phyloP scores from a whole-genome alignment of 2,888 invertebrate genomes.

The Willowsia nigromaculata region DNA sequence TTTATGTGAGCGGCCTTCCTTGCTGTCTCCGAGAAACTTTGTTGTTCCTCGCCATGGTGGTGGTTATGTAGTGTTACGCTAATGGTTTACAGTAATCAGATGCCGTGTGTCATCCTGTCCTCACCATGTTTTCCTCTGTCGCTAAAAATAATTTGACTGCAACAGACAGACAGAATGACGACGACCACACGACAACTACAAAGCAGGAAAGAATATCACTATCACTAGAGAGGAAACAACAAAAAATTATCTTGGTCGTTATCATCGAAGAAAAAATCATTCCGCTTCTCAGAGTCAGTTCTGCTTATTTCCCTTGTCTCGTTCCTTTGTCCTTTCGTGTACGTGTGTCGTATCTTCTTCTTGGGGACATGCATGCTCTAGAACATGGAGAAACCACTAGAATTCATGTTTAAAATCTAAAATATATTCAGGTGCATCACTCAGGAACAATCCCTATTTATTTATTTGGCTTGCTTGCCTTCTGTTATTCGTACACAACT shows the following conservation, averaged over 20 bases:
- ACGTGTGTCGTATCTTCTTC: neutral
- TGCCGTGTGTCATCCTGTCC: constrained; percentile 28
- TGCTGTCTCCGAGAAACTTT: neutral
- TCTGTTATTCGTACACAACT: neutral
- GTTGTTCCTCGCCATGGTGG: neutral
- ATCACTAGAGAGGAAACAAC: neutral
- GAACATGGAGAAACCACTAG: neutral
- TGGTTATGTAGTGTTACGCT: neutral
- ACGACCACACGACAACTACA: neutral
- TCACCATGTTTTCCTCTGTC: neutral
- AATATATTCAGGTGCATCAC: too few relatives aligned
- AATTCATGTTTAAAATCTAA: neutral
- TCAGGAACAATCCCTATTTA: neutral
- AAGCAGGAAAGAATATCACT: neutral
- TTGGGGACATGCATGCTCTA: neutral
- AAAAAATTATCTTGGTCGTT: constrained; percentile 47
- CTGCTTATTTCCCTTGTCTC: neutral
- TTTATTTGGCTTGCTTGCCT: neutral
- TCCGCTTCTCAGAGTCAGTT: constrained; percentile 20
- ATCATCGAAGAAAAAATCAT: constrained; percentile 7
- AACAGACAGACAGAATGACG: neutral
- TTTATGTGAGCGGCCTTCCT: neutral
- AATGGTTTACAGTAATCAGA: constrained; percentile 7
- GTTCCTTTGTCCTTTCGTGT: neutral
- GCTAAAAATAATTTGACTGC: constrained; percentile 25